Percentiles rank a stretch among this genome's conserved stretches.
phyloP scores from a whole-genome alignment of 1,140 invertebrate species.

The Drosophila pseudoobscura region DNA sequence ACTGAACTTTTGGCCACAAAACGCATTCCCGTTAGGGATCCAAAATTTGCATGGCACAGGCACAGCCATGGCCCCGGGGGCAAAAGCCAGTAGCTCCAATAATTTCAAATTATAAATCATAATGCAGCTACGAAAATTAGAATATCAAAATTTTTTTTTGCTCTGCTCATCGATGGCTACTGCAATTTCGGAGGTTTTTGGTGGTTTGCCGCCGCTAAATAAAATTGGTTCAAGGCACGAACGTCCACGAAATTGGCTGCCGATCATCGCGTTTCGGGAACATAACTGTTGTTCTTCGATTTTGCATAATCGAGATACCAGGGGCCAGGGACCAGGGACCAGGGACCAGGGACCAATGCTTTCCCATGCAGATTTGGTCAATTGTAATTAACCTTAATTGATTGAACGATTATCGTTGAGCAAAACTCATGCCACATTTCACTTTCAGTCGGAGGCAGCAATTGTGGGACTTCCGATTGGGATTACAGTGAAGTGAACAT shows the following conservation, averaged over 20 bases:
- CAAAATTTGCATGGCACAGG: conserved; percentile 65
- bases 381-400: conserved; percentile 79
- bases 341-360: conserved; percentile 9
- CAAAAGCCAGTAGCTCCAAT: conserved; percentile 75
- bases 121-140: conserved; percentile 65
- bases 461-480: conserved; percentile 66
- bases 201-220: conserved; percentile 9
- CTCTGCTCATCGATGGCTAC: conserved; percentile 48
- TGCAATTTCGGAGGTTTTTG: conserved; percentile 56
- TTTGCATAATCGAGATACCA: conserved; percentile 61
- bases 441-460: conserved; percentile 53
- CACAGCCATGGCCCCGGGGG: conserved; percentile 13
- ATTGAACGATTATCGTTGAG: conserved; percentile 69
- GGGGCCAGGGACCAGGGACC: conserved; percentile 3
- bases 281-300: conserved; percentile 65
- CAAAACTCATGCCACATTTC: conserved; percentile 50
- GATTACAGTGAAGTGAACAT: conserved; percentile 38
- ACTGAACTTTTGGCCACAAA: conserved; percentile 39
- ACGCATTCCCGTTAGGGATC: conserved; percentile 65
- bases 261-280: conserved; percentile 61
- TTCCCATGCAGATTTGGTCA: conserved; percentile 32
- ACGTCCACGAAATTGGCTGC: conserved; percentile 42
- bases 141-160: conserved; percentile 57
- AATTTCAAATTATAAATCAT: conserved; percentile 77
- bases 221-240: conserved; percentile 63